phyloP scores from a whole-genome alignment of 2,888 invertebrate species.

The Drosophila quasianomalipes region DNA sequence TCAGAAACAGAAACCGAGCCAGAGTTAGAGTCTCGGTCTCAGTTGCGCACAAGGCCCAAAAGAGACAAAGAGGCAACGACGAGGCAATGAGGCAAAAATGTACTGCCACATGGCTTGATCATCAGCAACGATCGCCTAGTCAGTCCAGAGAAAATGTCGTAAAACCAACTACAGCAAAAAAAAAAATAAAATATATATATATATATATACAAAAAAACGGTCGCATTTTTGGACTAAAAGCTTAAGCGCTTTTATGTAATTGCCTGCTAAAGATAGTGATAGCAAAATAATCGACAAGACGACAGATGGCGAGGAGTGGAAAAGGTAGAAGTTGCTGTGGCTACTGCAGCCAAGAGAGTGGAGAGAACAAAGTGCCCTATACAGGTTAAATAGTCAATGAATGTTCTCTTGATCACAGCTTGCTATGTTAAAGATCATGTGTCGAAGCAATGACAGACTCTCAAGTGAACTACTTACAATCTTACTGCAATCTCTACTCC shows the following conservation, averaged over 20 bases:
- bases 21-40: neutral
- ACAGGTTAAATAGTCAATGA: constrained; percentile 16
- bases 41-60: neutral
- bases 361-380: neutral
- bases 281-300: constrained; percentile 24
- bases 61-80: constrained; percentile 5
- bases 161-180: constrained; percentile 43
- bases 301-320: neutral
- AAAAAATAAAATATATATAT: constrained; percentile 12
- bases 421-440: constrained; percentile 32
- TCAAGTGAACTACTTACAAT: constrained; percentile 3
- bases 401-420: neutral
- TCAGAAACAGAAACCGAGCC: constrained; percentile 34
- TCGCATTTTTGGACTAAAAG: constrained; percentile 67
- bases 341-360: constrained; percentile 18
- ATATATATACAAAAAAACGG: constrained; percentile 17
- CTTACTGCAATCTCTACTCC: neutral
- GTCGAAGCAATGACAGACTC: neutral
- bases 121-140: constrained; percentile 50
- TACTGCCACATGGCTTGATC: constrained; percentile 54
- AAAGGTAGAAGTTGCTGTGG: constrained; percentile 1
- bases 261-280: constrained; percentile 68
- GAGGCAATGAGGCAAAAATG: constrained; percentile 27
- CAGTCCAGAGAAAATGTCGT: constrained; percentile 59
- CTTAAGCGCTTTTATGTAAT: constrained; percentile 74